Evolutionary conservation across 2,797 vertebrate genomes (phyloP).

Genomic region (Muscicapa striata): DNA sequence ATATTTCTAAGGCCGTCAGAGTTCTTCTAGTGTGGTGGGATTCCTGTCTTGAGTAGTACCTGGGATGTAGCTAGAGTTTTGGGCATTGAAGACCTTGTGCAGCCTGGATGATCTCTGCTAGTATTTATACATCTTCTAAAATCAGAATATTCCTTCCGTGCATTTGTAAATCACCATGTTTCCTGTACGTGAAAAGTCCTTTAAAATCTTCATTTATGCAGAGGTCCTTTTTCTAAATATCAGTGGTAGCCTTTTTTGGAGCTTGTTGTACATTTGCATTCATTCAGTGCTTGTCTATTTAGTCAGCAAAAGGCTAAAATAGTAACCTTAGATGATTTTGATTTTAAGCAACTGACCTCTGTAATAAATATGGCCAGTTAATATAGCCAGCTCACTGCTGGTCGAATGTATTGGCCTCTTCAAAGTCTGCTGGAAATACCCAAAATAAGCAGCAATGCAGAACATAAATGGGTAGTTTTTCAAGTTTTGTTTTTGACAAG

Average conservation of each 20-base stretch:
- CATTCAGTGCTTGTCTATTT: not conserved
- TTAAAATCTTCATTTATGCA: not conserved
- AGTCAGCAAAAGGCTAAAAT: not conserved
- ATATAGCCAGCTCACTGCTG: not conserved
- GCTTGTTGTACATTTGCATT: not conserved
- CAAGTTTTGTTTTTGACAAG: not conserved
- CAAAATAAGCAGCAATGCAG: not conserved
- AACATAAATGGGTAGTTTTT: not conserved
- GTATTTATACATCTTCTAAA: not conserved
- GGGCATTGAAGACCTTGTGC: not conserved
- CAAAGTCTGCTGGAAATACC: not conserved
- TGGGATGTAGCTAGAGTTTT: constrained; percentile 3
- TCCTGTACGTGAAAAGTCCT: not conserved
- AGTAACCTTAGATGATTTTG: not conserved
- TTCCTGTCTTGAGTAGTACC: constrained; percentile 34
- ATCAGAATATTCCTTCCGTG: not conserved
- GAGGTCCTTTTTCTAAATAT: not conserved
- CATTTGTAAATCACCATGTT: not conserved
- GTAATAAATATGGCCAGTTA: not conserved
- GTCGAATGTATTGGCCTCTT: not conserved
- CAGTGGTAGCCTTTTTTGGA: not conserved
- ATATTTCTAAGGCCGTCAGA: constrained; percentile 68
- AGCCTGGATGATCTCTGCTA: constrained; percentile 17
- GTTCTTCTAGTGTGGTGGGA: constrained; percentile 50
- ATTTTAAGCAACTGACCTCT: not conserved